Evolutionary conservation across 2,113 vertebrate genomes (phyloP).

Genomic region (Meleagris gallopavo): DNA sequence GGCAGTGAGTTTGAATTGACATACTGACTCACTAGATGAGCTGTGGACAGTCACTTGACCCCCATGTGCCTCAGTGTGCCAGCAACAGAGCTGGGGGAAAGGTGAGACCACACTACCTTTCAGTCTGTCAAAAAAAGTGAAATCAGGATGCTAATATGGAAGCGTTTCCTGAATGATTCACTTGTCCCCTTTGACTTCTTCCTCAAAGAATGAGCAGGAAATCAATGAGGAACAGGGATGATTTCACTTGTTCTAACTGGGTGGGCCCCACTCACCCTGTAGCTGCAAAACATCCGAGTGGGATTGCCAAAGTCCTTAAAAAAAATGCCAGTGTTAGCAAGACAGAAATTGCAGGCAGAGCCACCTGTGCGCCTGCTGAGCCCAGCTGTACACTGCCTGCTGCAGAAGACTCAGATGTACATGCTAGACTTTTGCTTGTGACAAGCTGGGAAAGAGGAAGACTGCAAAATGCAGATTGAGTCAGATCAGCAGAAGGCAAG

Average conservation of each 20-base stretch:
- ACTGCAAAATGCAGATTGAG: neutral
- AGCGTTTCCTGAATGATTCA: constrained; percentile 62
- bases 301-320: constrained; percentile 49
- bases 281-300: constrained; percentile 1
- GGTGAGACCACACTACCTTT: neutral
- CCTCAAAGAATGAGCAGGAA: constrained; percentile 25
- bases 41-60: constrained; percentile 24
- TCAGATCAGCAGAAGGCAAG: neutral
- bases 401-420: neutral
- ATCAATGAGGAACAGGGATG: neutral
- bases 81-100: neutral
- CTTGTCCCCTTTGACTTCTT: constrained; percentile 34
- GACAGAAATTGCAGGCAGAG: constrained; percentile 42
- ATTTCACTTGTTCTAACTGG: constrained; percentile 57
- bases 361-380: constrained; percentile 28
- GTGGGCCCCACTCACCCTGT: constrained; percentile 44
- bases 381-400: neutral
- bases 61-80: neutral
- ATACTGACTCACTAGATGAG: constrained; percentile 17
- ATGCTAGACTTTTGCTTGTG: neutral
- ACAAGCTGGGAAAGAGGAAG: neutral
- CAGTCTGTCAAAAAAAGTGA: neutral
- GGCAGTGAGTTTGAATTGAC: constrained; percentile 16
- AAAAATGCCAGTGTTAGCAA: neutral
- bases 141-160: constrained; percentile 8